Conservation (phyloP, 2,113 vertebrate species). For the Hydropotes inermis region DNA sequence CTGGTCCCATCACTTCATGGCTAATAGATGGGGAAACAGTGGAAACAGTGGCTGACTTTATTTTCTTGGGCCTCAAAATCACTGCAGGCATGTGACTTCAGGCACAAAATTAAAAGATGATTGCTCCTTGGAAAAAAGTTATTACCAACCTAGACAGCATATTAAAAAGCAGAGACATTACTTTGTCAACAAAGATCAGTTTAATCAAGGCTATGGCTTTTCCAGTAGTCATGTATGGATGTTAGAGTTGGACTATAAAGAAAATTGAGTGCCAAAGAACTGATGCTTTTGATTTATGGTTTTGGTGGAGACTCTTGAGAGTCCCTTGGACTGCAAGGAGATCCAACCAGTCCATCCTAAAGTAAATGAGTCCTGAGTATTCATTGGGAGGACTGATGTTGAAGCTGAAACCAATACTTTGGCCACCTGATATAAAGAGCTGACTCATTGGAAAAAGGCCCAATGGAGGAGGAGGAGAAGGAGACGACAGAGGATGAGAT, state of each 20-base stretch:
- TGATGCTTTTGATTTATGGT: not conserved
- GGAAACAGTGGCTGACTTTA: not conserved
- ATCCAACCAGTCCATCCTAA: not conserved
- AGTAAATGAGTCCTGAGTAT: not conserved
- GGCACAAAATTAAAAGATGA: not conserved
- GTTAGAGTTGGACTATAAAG: not conserved
- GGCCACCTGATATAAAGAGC: fast-evolving
- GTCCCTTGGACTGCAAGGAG: not conserved
- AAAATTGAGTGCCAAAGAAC: not conserved
- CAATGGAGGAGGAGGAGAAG: not conserved
- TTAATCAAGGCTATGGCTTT: not conserved
- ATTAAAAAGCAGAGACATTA: not conserved
- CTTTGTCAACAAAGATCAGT: not conserved
- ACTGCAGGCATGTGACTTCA: not conserved
- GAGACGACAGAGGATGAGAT: not conserved
- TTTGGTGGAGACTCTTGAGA: not conserved
- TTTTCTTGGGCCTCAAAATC: not conserved
- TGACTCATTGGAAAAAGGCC: not conserved
- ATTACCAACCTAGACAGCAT: not conserved
- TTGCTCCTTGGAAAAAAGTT: not conserved
- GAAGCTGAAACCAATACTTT: not conserved
- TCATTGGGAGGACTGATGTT: not conserved
- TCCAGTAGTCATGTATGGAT: not conserved
- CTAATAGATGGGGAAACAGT: not conserved
- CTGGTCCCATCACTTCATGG: not conserved